Evolutionary conservation across 1,140 invertebrate genomes (phyloP).

Genomic region (Aphis craccivora): DNA sequence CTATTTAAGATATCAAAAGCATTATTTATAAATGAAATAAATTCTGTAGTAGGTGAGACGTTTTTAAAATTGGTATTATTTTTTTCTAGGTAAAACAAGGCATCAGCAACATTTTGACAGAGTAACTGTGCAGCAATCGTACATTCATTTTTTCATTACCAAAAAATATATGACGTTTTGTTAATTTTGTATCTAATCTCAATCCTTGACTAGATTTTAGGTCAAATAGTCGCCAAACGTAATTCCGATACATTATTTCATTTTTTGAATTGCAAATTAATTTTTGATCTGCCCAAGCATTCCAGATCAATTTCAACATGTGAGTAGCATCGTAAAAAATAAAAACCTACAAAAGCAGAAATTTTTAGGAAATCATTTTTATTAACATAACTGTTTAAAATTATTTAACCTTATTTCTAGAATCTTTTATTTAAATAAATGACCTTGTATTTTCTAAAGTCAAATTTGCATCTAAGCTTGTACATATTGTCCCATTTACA

Average conservation of each 20-base stretch:
- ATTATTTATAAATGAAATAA: too few species aligned
- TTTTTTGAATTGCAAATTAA: neutral
- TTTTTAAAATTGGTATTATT: too few species aligned
- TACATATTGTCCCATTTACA: neutral
- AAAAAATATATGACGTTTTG: neutral
- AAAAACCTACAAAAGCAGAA: too few species aligned
- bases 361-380: too few species aligned
- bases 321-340: neutral
- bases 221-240: neutral
- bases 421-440: neutral
- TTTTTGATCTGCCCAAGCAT: neutral
- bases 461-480: neutral
- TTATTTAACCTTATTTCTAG: neutral
- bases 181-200: neutral
- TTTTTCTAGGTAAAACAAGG: too few species aligned
- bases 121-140: neutral
- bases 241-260: neutral
- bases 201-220: neutral
- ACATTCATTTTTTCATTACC: conserved; percentile 22
- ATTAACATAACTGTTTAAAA: too few species aligned
- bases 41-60: too few species aligned
- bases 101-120: conserved; percentile 2
- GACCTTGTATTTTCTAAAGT: neutral
- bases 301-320: neutral
- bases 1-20: too few species aligned